phyloP scores from a whole-genome alignment of 2,888 invertebrate genomes.

The Villa cingulata region DNA sequence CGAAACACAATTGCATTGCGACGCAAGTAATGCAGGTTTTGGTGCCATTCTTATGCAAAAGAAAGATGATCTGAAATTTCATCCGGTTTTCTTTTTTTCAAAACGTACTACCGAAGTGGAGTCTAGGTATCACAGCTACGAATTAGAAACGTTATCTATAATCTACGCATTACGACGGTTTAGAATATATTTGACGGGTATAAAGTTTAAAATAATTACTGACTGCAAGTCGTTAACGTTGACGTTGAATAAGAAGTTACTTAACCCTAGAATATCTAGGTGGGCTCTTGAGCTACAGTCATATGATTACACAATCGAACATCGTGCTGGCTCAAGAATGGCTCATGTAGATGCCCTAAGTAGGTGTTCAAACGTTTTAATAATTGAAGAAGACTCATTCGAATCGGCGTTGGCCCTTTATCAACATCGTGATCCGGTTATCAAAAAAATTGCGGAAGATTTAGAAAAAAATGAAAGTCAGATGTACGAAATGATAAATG shows the following conservation, averaged over 20 bases:
- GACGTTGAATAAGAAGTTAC: constrained; percentile 15
- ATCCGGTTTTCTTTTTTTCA: constrained; percentile 25
- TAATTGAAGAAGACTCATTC: constrained; percentile 8
- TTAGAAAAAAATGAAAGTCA: constrained; percentile 13
- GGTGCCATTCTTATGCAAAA: constrained; percentile 22
- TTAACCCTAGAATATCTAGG: constrained; percentile 15
- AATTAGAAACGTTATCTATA: constrained; percentile 20
- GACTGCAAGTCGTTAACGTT: constrained; percentile 15
- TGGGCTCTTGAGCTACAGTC: constrained; percentile 16
- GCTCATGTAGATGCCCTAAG: constrained; percentile 23
- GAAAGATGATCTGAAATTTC: constrained; percentile 17
- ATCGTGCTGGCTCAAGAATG: constrained; percentile 18
- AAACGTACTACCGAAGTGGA: constrained; percentile 18
- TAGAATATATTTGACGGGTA: constrained; percentile 18
- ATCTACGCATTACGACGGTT: constrained; percentile 19
- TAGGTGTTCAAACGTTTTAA: constrained; percentile 10
- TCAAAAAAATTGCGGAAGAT: constrained; percentile 13
- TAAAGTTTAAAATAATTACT: constrained; percentile 9
- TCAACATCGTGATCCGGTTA: constrained; percentile 14
- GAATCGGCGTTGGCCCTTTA: constrained; percentile 9
- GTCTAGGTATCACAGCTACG: constrained; percentile 20
- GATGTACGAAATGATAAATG: constrained; percentile 8
- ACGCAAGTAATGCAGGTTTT: constrained; percentile 21
- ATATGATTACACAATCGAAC: constrained; percentile 15
- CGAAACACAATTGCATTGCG: constrained; percentile 23